Evolutionary conservation across 2,113 vertebrate species (phyloP), one percentile per base, ranked within the genome.

Genomic region (Helogale parvula): DNA sequence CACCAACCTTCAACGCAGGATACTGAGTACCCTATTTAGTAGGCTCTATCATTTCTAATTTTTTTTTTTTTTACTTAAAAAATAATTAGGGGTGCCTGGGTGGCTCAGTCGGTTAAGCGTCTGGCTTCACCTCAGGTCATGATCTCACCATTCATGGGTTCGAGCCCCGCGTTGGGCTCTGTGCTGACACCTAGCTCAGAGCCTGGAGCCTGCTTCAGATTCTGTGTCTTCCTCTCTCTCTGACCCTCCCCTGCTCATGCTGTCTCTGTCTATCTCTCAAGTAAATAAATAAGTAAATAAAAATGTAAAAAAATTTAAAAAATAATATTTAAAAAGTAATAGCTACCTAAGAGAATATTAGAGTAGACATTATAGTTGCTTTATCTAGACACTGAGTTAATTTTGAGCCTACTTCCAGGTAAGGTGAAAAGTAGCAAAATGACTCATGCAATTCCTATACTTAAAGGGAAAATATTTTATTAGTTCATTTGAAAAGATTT

Each of bases 341-440:
- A 8, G 2, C 11, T 95, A 38, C 12, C 38, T 96, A 91, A 57
- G 14, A 4, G 52, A 86, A 21, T 89, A 1, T 60, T 66, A 74
- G 31, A 11, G 9, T 47, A 65, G 47, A 85, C 33, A 25, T 68
- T 93, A 21, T 11, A 83, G 25, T 83, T 80, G 7, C 14, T 88
- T 88, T 89, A 35, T 88, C 15, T 77, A 35, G 91, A 31, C 12
- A 91, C 5, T 65, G 29, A 50, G 92, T 96, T 85, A 93, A 92
- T 91, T 76, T n/a, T 91, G 13, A 82, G 9, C 2, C 17, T 89
- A 16, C 25, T 80, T 71, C 7, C 80, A 88, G 33, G 23, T 50
- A 89, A 89, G 60, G 15, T 23, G 33, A 94, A 88, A 89, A 60
- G 5, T 14, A 65, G 69, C 33, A 63, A 77, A 83, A 50, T 87